Base-by-base conservation (phyloP, 2,888 invertebrate genomes). In the Drosophila incognita region DNA sequence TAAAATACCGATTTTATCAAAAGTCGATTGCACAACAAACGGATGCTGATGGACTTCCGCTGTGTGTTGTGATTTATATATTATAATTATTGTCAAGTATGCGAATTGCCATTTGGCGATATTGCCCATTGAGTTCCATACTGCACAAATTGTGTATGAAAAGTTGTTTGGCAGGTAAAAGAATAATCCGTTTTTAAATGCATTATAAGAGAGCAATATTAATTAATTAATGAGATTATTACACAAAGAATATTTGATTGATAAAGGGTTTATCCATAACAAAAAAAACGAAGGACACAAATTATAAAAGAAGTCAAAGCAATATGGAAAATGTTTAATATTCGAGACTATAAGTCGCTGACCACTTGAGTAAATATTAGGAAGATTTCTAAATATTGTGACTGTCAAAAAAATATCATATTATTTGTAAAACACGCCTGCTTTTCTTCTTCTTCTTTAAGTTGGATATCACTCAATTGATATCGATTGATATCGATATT, bases 1-100 rank as follows among this genome's bases (percentile, higher is more conserved):
- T 81, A 77, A 87, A 78, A 72, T 79, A 70, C 60, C 73, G 85
- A 87, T 87, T 67, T 75, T 87, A 86, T 89, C 89, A 69, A 60
- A 61, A 74, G 54, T 61, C 56, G 52, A 49, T 21, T 54, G 21
- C 49, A 21, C 27, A 48, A 27, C 11, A 10, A 7, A 21, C 24
- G 24, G 15, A 11, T 18, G 24, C 58, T 40, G 27, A 46, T 24
- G 15, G 8, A 13, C 24, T 36, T 27, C 21, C 27, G 18, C 18
- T n/a, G 38, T 18, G 51, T 21, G 21, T 13, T 27, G n/a, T 13
- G 5, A 29, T 33, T 36, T 13, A 11, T 21, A 52, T 61, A 8
- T 38, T 35, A 36, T 11, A 62, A 57, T 38, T 52, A 56, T 38
- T 51, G 31, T 31, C 10, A 42, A 10, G 2, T 24, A 33, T 31